These are phyloP conservation scores for Canis aureus DNA, from an alignment of 2,113 vertebrate species.

Conservation along the genomic window DNA sequence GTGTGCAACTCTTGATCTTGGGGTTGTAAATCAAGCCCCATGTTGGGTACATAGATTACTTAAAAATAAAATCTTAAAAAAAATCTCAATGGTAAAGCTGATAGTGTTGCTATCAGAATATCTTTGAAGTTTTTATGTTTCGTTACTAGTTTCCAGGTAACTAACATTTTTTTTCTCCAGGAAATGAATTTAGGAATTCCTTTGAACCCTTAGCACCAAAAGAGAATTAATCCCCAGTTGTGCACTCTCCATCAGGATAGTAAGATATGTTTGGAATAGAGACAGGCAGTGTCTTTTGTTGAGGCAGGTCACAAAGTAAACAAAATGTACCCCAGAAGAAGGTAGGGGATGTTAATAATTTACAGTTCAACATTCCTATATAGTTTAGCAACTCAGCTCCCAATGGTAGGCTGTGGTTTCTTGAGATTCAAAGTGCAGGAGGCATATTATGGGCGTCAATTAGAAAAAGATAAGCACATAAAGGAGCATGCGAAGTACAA, in stretches of 20 bases:
- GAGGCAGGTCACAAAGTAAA: neutral
- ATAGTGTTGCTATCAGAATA: neutral
- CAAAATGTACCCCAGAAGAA: neutral
- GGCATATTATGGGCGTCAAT: neutral
- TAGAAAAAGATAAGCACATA: neutral
- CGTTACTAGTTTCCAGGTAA: conserved; percentile 50
- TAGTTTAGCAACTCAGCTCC: neutral
- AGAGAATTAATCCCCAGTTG: neutral
- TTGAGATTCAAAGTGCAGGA: neutral
- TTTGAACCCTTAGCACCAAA: conserved; percentile 32
- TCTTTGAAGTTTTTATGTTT: conserved; percentile 4
- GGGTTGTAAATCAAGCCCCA: neutral
- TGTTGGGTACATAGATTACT: neutral
- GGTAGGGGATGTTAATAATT: neutral
- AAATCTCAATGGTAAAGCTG: neutral
- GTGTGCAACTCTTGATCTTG: neutral
- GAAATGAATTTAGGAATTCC: conserved; percentile 53
- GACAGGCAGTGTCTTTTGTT: neutral
- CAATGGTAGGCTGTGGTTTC: neutral
- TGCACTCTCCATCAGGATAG: neutral
- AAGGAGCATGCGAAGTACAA: neutral
- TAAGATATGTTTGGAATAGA: neutral
- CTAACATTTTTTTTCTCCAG: neutral
- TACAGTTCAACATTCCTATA: neutral
- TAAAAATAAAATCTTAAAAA: neutral